Conservation (phyloP, 64 coral and sea anemone species). For the Montipora foliosa region DNA sequence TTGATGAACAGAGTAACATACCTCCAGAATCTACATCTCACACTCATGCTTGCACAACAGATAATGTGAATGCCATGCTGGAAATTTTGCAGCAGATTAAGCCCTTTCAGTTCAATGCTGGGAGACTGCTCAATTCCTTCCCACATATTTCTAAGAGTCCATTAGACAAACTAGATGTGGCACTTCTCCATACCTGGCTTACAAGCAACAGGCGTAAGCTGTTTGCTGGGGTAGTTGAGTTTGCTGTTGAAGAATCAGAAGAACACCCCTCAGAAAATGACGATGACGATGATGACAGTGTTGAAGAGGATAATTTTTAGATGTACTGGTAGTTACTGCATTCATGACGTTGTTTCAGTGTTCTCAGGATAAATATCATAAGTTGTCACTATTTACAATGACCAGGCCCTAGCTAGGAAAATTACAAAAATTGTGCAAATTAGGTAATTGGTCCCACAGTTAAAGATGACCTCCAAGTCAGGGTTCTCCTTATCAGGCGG, state of each 20-base stretch:
- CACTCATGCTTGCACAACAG: conserved; percentile 22
- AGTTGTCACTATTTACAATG: no score
- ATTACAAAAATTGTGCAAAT: no score
- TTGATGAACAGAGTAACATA: conserved; percentile 28
- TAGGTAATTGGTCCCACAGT: no score
- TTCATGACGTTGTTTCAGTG: no score
- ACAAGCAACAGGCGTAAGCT: conserved; percentile 22
- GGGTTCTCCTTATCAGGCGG: no score
- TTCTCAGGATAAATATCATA: no score
- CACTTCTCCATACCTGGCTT: conserved; percentile 34
- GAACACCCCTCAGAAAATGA: no score
- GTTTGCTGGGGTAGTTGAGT: neutral
- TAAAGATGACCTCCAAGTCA: no score
- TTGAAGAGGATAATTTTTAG: no score
- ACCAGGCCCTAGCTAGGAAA: no score
- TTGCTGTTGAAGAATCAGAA: neutral
- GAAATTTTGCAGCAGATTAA: conserved; percentile 1
- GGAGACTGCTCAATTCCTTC: conserved; percentile 1
- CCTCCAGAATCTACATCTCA: conserved; percentile 37
- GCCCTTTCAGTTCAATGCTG: conserved; percentile 50
- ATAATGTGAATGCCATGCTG: conserved; percentile 56
- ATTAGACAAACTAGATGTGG: conserved; percentile 46
- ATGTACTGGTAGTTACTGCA: no score
- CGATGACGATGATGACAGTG: neutral
- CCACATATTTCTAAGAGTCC: conserved; percentile 63